Conservation (phyloP, 1,140 invertebrate genomes). For the Oedothorax gibbosus region DNA sequence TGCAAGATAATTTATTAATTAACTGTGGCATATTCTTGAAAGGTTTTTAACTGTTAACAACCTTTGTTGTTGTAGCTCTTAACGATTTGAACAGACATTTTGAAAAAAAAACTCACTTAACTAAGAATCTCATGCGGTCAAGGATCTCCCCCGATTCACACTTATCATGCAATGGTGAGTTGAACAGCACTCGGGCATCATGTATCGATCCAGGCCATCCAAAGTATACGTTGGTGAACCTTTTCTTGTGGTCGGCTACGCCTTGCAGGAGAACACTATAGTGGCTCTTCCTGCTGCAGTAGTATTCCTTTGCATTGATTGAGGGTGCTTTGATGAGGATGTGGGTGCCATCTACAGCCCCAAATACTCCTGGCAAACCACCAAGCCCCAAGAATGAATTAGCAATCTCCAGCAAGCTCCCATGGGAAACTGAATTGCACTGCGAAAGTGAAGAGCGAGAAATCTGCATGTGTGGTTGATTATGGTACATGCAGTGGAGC, state of each 20-base stretch:
- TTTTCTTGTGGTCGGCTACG: neutral
- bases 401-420: neutral
- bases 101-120: too few species aligned
- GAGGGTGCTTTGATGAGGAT: conserved; percentile 13
- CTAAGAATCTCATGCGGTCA: too few species aligned
- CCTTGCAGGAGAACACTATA: conserved; percentile 5
- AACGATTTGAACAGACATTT: too few species aligned
- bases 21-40: too few species aligned
- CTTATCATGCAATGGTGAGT: neutral
- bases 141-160: neutral
- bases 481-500: neutral
- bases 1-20: too few species aligned
- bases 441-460: neutral
- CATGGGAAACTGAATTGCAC: neutral
- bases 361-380: conserved; percentile 66
- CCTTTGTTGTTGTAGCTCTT: too few species aligned
- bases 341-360: conserved; percentile 67
- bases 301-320: neutral
- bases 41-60: too few species aligned
- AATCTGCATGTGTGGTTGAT: neutral
- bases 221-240: neutral
- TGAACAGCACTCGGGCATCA: neutral
- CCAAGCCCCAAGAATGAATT: neutral
- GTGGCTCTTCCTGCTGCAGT: neutral
- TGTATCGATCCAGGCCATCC: neutral